Percentiles rank a stretch among this genome's conserved stretches.
Conservation (phyloP, 2,888 invertebrate genomes). For the Drosophila quasianomalipes region DNA sequence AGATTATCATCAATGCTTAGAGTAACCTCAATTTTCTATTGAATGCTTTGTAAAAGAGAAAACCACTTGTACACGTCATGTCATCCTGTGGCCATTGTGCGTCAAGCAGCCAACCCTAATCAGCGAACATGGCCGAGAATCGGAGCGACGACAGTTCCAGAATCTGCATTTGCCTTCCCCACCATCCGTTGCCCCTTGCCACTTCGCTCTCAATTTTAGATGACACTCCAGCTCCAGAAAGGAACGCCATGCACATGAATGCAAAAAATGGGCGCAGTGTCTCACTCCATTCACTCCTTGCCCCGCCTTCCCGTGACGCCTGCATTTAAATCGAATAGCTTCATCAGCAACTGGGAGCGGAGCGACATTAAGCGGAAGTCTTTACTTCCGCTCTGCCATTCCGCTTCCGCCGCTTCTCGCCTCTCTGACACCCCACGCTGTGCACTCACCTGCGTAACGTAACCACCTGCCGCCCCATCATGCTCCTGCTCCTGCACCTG, state of each 20-base stretch:
- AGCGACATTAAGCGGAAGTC: conserved; percentile 69
- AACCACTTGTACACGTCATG: conserved; percentile 76
- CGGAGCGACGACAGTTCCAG: conserved; percentile 15
- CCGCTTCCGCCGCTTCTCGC: conserved; percentile 41
- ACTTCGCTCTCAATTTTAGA: not conserved
- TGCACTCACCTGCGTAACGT: conserved; percentile 34
- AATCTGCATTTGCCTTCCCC: not conserved
- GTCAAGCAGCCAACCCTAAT: conserved; percentile 68
- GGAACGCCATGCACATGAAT: conserved; percentile 64
- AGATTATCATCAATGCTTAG: conserved; percentile 32
- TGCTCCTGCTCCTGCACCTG: not conserved
- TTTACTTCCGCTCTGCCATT: conserved; percentile 69
- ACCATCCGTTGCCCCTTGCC: conserved; percentile 60
- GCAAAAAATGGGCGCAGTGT: conserved; percentile 33
- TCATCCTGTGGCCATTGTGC: conserved; percentile 71
- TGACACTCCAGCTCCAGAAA: conserved; percentile 77
- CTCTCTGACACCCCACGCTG: conserved; percentile 1
- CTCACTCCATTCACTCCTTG: not conserved
- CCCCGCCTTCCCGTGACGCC: conserved; percentile 16
- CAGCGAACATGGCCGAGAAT: conserved; percentile 60
- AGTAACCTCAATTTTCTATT: conserved; percentile 57
- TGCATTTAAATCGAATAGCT: conserved; percentile 79
- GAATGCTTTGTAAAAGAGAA: conserved; percentile 22
- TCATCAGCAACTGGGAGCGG: conserved; percentile 60
- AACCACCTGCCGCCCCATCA: not conserved